A percentile compares a stretch with the other conserved stretches of the same genome.
These are phyloP conservation scores for Pithecia hirsuta DNA, from an alignment of 2,797 vertebrate genomes.

Conservation along the genomic window DNA sequence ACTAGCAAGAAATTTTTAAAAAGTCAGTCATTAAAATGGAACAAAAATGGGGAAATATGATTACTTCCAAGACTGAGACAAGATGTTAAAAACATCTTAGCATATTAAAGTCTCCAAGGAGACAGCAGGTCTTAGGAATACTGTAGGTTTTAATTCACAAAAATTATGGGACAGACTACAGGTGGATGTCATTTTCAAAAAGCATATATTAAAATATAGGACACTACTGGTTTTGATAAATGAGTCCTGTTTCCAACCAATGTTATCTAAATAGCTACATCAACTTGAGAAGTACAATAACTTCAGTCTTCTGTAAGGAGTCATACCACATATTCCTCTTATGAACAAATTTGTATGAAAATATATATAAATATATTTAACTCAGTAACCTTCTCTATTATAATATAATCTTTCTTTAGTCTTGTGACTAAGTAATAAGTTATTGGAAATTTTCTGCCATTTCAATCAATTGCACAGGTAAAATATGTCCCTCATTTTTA, in stretches of 20 bases:
- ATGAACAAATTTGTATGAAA: background rate
- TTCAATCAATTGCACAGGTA: background rate
- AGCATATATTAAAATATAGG: constrained; percentile 57
- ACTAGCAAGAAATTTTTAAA: constrained; percentile 10
- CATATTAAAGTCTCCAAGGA: constrained; percentile 50
- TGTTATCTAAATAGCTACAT: constrained; percentile 51
- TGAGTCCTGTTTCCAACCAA: constrained; percentile 44
- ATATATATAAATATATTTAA: background rate
- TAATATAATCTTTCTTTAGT: constrained; percentile 24
- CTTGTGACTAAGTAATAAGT: background rate
- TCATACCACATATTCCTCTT: background rate
- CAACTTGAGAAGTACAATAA: constrained; percentile 26
- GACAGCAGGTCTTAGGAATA: constrained; percentile 65
- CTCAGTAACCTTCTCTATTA: background rate
- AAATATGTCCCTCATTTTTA: background rate
- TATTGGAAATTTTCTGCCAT: background rate
- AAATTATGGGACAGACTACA: constrained; percentile 59
- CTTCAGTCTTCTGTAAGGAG: background rate
- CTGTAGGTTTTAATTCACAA: constrained; percentile 60
- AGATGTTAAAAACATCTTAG: constrained; percentile 29
- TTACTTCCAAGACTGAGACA: constrained; percentile 45
- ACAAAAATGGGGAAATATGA: constrained; percentile 69
- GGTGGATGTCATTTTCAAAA: constrained; percentile 68
- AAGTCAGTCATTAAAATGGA: constrained; percentile 58
- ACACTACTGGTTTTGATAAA: constrained; percentile 65